Percentiles rank a stretch among this genome's conserved stretches.
Conservation (phyloP, 2,888 invertebrate species). For the Polietes domitor region DNA sequence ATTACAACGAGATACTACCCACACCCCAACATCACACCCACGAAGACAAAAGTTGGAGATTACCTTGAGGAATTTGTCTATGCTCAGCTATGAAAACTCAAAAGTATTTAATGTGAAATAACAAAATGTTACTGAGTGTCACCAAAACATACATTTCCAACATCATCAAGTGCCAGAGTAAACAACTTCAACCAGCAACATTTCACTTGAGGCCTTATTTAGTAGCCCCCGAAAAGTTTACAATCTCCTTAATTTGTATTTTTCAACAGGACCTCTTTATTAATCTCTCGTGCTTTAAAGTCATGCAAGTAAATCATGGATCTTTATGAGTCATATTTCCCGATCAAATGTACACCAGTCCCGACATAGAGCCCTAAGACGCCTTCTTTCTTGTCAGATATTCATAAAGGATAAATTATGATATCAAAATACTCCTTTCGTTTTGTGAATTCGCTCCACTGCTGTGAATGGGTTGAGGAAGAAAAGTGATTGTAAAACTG, state of each 20-base stretch:
- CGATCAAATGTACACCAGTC: not conserved
- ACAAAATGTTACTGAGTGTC: slow-evolving; percentile 27
- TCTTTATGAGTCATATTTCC: not conserved
- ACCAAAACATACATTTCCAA: not conserved
- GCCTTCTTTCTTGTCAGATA: slow-evolving; percentile 2
- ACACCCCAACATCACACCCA: not conserved
- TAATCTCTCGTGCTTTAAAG: slow-evolving; percentile 11
- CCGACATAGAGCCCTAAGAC: not conserved
- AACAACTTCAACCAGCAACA: slow-evolving; percentile 2
- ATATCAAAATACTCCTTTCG: not conserved
- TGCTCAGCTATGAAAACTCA: slow-evolving; percentile 12
- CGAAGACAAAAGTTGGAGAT: slow-evolving; percentile 5
- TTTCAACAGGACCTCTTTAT: not conserved
- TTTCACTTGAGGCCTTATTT: slow-evolving; percentile 8
- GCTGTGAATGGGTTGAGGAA: not conserved
- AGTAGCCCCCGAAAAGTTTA: not conserved
- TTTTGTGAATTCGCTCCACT: not conserved
- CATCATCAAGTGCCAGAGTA: slow-evolving; percentile 34
- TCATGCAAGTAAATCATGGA: not conserved
- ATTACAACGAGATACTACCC: not conserved
- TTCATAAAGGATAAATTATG: slow-evolving; percentile 10
- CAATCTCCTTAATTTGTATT: slow-evolving; percentile 24
- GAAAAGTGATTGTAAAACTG: slow-evolving; percentile 33
- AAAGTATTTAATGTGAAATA: slow-evolving; percentile 42
- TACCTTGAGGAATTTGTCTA: slow-evolving; percentile 46